Evolutionary conservation across 1,140 invertebrate genomes (phyloP).

Genomic region (Zaprionus gabonicus): DNA sequence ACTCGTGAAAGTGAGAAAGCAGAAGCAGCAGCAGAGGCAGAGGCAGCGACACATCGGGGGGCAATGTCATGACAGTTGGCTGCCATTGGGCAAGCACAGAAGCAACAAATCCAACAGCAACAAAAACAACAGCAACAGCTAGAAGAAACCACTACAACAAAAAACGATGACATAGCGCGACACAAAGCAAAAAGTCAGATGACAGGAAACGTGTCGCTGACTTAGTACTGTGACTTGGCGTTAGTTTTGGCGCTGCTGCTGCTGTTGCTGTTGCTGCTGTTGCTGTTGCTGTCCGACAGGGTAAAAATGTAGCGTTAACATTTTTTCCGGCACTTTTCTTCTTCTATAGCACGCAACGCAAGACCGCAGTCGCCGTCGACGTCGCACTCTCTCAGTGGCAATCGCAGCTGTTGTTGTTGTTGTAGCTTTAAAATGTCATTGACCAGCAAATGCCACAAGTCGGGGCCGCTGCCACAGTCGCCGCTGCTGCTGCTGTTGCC

Average conservation of each 20-base stretch:
- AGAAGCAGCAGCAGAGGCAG: conserved; percentile 26
- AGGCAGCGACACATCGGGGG: conserved; percentile 4
- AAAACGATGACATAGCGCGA: conserved; percentile 51
- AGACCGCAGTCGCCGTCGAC: conserved; percentile 34
- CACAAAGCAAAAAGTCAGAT: conserved; percentile 53
- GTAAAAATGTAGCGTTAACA: conserved; percentile 61
- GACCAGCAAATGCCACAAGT: conserved; percentile 76
- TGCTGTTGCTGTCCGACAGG: conserved; percentile 18
- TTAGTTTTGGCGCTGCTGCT: conserved; percentile 55
- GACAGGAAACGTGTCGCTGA: conserved; percentile 65
- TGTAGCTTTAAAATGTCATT: conserved; percentile 74
- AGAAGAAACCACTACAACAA: conserved; percentile 18
- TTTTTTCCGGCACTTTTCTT: conserved; percentile 72
- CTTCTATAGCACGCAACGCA: conserved; percentile 52
- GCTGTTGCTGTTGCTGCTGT: background rate
- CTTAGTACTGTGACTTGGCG: conserved; percentile 67
- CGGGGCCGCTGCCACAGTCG: conserved; percentile 45
- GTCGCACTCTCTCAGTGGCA: conserved; percentile 18
- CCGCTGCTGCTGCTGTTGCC: conserved; percentile 33
- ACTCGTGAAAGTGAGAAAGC: conserved; percentile 72
- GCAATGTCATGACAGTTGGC: conserved; percentile 51
- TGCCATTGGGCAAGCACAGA: conserved; percentile 11
- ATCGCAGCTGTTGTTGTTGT: conserved; percentile 9
- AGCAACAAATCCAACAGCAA: conserved; percentile 5
- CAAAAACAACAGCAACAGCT: conserved; percentile 9